Conservation (phyloP, 23 tunicate genomes). For the Trididemnum clinides region DNA sequence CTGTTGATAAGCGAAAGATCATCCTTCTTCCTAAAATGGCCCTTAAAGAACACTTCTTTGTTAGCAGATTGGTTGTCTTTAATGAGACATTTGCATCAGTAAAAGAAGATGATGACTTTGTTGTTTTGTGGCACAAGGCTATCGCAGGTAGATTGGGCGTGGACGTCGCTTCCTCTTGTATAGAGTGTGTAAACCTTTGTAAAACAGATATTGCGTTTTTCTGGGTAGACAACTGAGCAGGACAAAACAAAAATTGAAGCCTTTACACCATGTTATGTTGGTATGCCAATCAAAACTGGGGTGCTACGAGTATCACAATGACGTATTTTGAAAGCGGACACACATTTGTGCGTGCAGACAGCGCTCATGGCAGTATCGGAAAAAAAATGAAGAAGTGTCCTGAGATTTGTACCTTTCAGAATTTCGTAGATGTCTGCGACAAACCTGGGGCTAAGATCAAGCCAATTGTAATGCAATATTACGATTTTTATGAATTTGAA, state of each 20-base stretch:
- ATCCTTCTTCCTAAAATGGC: conserved; percentile 12
- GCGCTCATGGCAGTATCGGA: conserved; percentile 24
- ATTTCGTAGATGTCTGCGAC: conserved; percentile 1
- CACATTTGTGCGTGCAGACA: conserved; percentile 23
- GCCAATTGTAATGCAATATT: not conserved
- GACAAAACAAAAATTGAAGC: conserved; percentile 32
- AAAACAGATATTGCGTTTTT: not conserved
- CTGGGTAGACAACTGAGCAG: conserved; percentile 25
- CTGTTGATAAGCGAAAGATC: conserved; percentile 3
- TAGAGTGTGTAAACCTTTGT: not conserved
- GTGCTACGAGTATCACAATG: no score
- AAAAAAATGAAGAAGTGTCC: not conserved
- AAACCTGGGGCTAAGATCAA: not conserved
- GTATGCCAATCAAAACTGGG: conserved; percentile 18
- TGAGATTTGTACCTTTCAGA: conserved; percentile 3
- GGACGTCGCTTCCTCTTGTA: conserved; percentile 19
- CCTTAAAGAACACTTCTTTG: not conserved
- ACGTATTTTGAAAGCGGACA: no score
- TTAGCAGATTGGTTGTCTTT: not conserved
- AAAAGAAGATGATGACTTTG: not conserved
- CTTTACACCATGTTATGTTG: not conserved
- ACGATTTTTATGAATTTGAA: conserved; percentile 11
- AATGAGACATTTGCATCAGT: conserved; percentile 17
- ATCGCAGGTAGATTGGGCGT: conserved; percentile 1
- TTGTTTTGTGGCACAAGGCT: conserved; percentile 13